Conservation (phyloP, 92 coral and sea anemone species). For the Palythoa grandiflora region DNA sequence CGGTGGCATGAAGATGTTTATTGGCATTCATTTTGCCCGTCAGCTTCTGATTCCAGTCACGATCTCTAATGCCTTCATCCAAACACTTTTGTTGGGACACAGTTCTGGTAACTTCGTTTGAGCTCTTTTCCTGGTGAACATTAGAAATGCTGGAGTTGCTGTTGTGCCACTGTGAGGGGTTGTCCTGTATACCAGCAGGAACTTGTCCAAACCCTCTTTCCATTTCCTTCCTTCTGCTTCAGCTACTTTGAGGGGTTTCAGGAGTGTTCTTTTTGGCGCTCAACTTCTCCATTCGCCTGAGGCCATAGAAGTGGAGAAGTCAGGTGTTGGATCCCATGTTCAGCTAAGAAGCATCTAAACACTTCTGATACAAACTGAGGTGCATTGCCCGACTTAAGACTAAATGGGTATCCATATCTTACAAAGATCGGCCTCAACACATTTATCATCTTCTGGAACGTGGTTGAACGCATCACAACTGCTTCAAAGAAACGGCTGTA, state of each 20-base stretch:
- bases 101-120: conserved; percentile 56
- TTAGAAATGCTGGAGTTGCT: conserved; percentile 47
- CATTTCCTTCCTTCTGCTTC: conserved; percentile 58
- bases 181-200: conserved; percentile 40
- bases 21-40: conserved; percentile 50
- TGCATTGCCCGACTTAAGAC: conserved; percentile 43
- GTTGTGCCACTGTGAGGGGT: no score
- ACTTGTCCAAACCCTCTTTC: conserved; percentile 42
- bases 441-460: conserved; percentile 44
- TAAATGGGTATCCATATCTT: conserved; percentile 47
- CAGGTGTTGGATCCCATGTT: conserved; percentile 49
- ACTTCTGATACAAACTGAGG: conserved; percentile 21
- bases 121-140: conserved; percentile 58
- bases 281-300: background rate
- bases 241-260: conserved; percentile 53
- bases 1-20: conserved; percentile 22
- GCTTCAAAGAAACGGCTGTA: conserved; percentile 66
- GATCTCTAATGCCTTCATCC: conserved; percentile 52
- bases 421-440: conserved; percentile 49
- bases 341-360: conserved; percentile 42
- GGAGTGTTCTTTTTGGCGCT: conserved; percentile 46
- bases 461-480: conserved; percentile 54
- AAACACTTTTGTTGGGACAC: conserved; percentile 43
- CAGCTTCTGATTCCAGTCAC: conserved; percentile 61
- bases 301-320: conserved; percentile 47